A percentile compares a stretch with the other conserved stretches of the same genome.
These are phyloP conservation scores for Laticauda colubrina DNA, from an alignment of 2,113 vertebrate genomes.

Conservation along the genomic window DNA sequence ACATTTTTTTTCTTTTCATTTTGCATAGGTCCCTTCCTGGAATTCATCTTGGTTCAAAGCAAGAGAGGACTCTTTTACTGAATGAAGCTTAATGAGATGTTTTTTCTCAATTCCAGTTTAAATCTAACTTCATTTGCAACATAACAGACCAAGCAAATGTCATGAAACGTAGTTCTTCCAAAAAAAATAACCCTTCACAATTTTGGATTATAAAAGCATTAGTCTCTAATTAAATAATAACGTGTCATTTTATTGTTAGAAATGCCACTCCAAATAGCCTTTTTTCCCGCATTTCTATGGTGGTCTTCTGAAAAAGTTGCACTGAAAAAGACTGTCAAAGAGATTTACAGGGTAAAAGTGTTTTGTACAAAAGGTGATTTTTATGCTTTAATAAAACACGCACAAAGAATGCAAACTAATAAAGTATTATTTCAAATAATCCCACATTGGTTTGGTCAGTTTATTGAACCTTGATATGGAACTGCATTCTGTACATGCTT, in stretches of 20 bases:
- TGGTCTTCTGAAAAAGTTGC: not conserved
- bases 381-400: not conserved
- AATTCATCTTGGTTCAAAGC: constrained; percentile 36
- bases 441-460: not conserved
- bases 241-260: constrained; percentile 41
- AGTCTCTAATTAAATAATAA: not conserved
- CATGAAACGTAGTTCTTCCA: constrained; percentile 25
- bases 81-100: constrained; percentile 42
- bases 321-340: not conserved
- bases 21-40: constrained; percentile 56
- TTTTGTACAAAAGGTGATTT: constrained; percentile 25
- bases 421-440: not conserved
- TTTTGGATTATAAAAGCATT: constrained; percentile 18
- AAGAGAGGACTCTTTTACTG: constrained; percentile 68
- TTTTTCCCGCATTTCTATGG: not conserved
- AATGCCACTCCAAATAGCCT: not conserved
- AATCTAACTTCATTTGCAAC: constrained; percentile 4
- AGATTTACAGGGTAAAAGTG: not conserved
- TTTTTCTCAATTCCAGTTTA: not conserved
- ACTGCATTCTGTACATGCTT: not conserved
- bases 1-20: not conserved
- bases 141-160: constrained; percentile 27
- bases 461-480: not conserved
- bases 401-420: not conserved
- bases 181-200: not conserved